Evolutionary conservation across 2,113 vertebrate species (phyloP).

Genomic region (Neogale vison): DNA sequence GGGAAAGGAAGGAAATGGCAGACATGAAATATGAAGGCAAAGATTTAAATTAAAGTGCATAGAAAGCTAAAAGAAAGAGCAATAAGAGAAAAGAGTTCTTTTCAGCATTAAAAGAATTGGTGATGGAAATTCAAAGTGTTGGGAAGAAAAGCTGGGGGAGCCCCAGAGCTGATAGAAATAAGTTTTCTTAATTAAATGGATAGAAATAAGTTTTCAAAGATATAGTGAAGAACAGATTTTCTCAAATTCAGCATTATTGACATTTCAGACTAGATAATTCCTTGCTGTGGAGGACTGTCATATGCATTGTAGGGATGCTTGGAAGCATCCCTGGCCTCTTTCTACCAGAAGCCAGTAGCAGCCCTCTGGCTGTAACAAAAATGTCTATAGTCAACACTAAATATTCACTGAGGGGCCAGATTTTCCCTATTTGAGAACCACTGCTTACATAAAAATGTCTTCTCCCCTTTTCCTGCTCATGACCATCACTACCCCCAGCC

Average conservation of each 20-base stretch:
- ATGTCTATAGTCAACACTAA: neutral
- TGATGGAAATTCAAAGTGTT: neutral
- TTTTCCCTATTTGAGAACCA: neutral
- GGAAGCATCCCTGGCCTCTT: neutral
- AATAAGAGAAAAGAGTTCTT: neutral
- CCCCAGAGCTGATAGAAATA: neutral
- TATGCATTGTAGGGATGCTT: neutral
- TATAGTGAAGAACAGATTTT: rapidly evolving
- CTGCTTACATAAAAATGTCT: neutral
- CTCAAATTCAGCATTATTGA: neutral
- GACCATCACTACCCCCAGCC: rapidly evolving
- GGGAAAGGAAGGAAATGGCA: neutral
- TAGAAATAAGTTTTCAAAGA: neutral
- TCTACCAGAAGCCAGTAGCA: neutral
- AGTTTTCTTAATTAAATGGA: neutral
- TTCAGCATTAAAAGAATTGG: neutral
- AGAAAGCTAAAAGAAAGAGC: neutral
- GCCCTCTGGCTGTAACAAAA: neutral
- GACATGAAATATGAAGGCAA: neutral
- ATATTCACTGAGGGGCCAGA: neutral
- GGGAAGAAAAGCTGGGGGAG: neutral
- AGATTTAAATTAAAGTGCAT: neutral
- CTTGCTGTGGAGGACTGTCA: neutral
- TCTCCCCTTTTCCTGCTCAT: neutral
- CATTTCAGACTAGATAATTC: neutral